A percentile compares a stretch with the other conserved stretches of the same genome.
These are phyloP conservation scores for Masnerella sp. DNA, from an alignment of 2,888 invertebrate genomes.

Conservation along the genomic window DNA sequence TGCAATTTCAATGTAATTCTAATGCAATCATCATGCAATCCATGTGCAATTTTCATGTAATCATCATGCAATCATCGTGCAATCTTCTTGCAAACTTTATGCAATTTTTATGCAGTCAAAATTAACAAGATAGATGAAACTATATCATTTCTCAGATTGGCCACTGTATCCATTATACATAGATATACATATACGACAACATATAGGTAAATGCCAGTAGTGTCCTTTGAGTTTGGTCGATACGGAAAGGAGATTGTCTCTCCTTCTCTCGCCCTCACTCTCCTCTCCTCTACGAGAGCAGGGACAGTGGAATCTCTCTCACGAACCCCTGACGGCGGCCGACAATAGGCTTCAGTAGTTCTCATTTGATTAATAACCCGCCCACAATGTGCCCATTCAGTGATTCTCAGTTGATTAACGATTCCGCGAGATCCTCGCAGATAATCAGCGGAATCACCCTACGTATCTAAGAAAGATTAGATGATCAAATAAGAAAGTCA, in stretches of 20 bases:
- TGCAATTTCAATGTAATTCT: too few relatives aligned
- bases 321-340: conserved; percentile 69
- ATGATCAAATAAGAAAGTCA: conserved; percentile 20
- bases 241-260: conserved; percentile 68
- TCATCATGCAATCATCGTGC: too few relatives aligned
- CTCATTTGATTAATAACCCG: conserved; percentile 77
- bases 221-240: conserved; percentile 66
- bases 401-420: conserved; percentile 77
- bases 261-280: conserved; percentile 60
- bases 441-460: conserved; percentile 35
- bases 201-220: conserved; percentile 47
- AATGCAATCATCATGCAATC: too few relatives aligned
- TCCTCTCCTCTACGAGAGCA: conserved; percentile 38
- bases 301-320: conserved; percentile 61
- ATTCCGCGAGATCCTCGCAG: conserved; percentile 56
- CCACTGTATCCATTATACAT: too few relatives aligned
- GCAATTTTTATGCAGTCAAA: too few relatives aligned
- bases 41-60: too few relatives aligned
- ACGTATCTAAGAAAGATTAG: conserved; percentile 15
- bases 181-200: too few relatives aligned
- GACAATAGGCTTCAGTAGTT: conserved; percentile 76
- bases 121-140: background rate
- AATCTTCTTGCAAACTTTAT: too few relatives aligned
- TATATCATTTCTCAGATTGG: conserved; percentile 7
- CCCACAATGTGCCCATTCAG: conserved; percentile 75